Base-by-base conservation (phyloP, 1,140 invertebrate genomes). In the Caerostris extrusa region DNA sequence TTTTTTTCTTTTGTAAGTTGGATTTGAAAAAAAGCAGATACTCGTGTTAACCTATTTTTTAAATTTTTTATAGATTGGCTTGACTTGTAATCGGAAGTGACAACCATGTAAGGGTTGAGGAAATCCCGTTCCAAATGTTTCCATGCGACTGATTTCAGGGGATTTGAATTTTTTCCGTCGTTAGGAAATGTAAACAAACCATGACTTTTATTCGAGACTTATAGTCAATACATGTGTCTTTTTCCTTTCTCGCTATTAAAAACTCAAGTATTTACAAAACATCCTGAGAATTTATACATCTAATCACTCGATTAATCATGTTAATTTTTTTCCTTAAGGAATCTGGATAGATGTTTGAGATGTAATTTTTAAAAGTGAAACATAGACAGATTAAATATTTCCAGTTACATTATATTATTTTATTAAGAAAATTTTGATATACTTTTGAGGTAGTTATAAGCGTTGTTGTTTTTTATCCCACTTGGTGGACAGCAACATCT, bases 71-170 rank as follows among this genome's bases (percentile, higher is more conserved):
- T 34, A 34, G 34, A 34, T 34, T 34, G 7, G 19, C 50, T 3
- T 8, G 50, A 77, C 69, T 12, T 10, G 69, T 50, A 50, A 77
- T 77, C 69, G 69, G 69, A 77, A 77, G 69, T 77, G 69, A 77
- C 69, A 8, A 7, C 10, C 10, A 50, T 77, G 69, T 77, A 53
- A 10, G 10, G 5, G 69, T 77, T 12, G 19, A 77, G 69, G 69
- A 77, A 77, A 34, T 77, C 19, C 69, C 19, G 8, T 8, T 10
- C 34, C 10, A 10, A 10, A 34, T 0, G 34, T 77, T 77, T 77
- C 69, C 69, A 77, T 10, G 14, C 19, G 69, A 77, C 8, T 77
- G 8, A 77, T 10, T 77, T 10, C 50, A 53, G 34, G 34, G 69
- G 19, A 77, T 77, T 77, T 53, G 8, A 34, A 77, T 77, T 77